phyloP scores from a whole-genome alignment of 2,113 vertebrate genomes.

The Ageneiosus marmoratus region DNA sequence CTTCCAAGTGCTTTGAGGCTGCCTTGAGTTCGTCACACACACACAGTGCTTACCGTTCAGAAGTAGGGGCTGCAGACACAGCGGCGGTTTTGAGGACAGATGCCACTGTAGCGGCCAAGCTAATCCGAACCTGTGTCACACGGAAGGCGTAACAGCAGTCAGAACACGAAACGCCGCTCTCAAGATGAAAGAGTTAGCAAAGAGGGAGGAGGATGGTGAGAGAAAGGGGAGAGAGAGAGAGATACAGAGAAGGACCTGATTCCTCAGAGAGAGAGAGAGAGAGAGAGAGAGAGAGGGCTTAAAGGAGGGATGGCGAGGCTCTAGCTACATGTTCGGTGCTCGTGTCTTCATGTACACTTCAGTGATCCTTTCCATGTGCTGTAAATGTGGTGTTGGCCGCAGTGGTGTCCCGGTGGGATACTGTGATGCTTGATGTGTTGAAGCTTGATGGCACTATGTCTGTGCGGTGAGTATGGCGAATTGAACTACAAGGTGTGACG shows the following conservation, averaged over 20 bases:
- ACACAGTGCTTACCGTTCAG: conserved; percentile 48
- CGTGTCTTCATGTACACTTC: conserved; percentile 70
- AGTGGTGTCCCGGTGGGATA: conserved; percentile 57
- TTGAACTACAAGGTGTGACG: conserved; percentile 24
- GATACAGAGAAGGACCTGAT: conserved; percentile 64
- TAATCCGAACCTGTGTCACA: conserved; percentile 96
- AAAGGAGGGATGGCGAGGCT: conserved; percentile 40
- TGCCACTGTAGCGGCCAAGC: conserved; percentile 87
- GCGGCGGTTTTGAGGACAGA: conserved; percentile 86
- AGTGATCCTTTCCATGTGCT: conserved; percentile 66
- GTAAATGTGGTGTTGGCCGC: conserved; percentile 56
- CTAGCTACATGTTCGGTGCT: conserved; percentile 66
- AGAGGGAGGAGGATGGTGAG: conserved; percentile 58
- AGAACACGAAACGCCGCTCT: conserved; percentile 66
- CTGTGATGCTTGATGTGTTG: conserved; percentile 39
- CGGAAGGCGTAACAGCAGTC: conserved; percentile 87
- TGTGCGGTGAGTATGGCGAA: conserved; percentile 25
- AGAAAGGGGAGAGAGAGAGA: conserved; percentile 48
- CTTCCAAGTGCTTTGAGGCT: conserved; percentile 38
- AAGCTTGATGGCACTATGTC: conserved; percentile 22
- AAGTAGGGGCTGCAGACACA: conserved; percentile 61
- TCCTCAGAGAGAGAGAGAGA: conserved; percentile 66
- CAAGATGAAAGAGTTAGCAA: conserved; percentile 61
- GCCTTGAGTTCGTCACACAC: conserved; percentile 28
- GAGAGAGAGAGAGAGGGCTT: conserved; percentile 55